Conservation (phyloP, 2,113 vertebrate genomes). For the Pseudopipra pipra region DNA sequence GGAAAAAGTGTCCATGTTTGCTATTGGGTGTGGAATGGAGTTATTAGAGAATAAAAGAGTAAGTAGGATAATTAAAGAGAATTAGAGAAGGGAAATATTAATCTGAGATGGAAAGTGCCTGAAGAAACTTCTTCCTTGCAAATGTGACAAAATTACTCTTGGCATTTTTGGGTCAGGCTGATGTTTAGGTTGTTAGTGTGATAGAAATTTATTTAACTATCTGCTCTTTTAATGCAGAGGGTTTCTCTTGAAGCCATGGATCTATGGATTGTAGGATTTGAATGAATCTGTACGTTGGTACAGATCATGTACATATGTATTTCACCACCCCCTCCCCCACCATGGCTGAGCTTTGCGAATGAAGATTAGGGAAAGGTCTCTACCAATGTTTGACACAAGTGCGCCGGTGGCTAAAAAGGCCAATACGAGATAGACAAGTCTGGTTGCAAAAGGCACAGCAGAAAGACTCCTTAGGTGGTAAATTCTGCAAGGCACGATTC, state of each 20-base stretch:
- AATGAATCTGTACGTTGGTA: neutral
- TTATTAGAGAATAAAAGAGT: neutral
- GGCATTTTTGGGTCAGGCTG: constrained; percentile 48
- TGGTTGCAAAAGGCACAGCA: too few relatives aligned
- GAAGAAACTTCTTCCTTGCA: neutral
- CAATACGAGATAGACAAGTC: too few relatives aligned
- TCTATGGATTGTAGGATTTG: neutral
- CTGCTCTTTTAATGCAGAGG: neutral
- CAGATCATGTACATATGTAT: neutral
- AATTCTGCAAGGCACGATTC: too few relatives aligned
- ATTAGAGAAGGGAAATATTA: neutral
- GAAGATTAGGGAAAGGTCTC: too few relatives aligned
- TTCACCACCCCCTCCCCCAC: neutral
- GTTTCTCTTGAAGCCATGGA: neutral
- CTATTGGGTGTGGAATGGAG: neutral
- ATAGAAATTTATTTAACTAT: neutral
- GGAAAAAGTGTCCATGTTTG: neutral
- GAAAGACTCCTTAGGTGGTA: too few relatives aligned
- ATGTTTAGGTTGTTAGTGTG: neutral
- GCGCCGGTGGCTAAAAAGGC: too few relatives aligned
- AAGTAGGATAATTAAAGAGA: neutral
- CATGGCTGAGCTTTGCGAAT: too few relatives aligned
- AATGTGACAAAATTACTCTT: constrained; percentile 38
- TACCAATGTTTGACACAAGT: too few relatives aligned
- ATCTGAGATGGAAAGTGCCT: neutral